Base-by-base conservation (phyloP, 2,797 vertebrate genomes). In the Hyperoplus lanceolatus region DNA sequence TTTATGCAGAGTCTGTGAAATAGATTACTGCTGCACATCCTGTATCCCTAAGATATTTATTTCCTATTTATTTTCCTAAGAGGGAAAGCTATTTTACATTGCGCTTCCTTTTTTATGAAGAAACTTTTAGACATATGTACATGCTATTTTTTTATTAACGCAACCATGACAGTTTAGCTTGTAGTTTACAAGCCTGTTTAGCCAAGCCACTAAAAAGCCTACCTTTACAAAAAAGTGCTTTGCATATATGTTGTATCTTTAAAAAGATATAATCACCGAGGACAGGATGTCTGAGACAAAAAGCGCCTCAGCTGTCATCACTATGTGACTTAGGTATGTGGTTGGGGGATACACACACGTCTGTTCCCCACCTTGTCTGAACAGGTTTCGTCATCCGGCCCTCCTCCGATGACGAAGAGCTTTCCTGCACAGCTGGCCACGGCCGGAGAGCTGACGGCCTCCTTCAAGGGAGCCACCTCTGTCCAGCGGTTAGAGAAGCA, bases 401-500 rank as follows among this genome's bases (percentile, higher is more conserved):
- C 98, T 70, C 98, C 98, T 45, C 98, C 98, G 0, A 99, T 99
- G 81, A 99, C 97, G 62, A 97, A 99, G 61, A 99, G 92, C 83
- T 98, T 99, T 71, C 97, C 96, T 0, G 96, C 94, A 71, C 98
- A 99, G 94, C 97, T 99, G 70, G 96, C 95, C 78, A 99, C 97
- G 0, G 98, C 98, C 1, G 98, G 97, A 66, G 97, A 99, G 93
- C 97, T 99, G 73, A 99, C 98, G 0, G 98, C 98, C 92, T 98
- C 97, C 82, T 98, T 99, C 63, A 99, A 95, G 45, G 97, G 97
- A 56, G 97, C 97, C 79, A 99, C 97, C 88, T 99, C 98, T 0
- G 96, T 98, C 98, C 98, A 99, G 79, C 97, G 97, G 88, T 99
- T 99, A 51, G 97, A 98, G 93, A 99, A 99, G 0, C 97, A 99